These are phyloP conservation scores for Nymphalis io DNA, from an alignment of 1,140 invertebrate genomes.

Conservation along the genomic window DNA sequence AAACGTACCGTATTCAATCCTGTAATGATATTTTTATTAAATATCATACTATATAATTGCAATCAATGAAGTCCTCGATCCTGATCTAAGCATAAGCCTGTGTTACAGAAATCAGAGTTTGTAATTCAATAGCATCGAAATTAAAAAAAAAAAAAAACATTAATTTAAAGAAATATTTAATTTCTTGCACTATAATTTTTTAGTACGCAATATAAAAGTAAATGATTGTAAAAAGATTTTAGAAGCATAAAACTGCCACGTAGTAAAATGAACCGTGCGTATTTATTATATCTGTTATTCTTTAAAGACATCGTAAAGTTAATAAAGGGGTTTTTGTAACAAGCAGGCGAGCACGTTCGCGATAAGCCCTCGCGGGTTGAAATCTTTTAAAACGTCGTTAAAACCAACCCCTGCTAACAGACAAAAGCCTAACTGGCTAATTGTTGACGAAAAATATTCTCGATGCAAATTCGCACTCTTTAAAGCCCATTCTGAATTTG, in stretches of 20 bases:
- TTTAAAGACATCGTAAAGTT: slow-evolving; percentile 77
- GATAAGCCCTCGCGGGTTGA: slow-evolving; percentile 68
- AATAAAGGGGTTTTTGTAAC: slow-evolving; percentile 78
- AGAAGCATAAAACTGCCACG: slow-evolving; percentile 58
- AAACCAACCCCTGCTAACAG: slow-evolving; percentile 69
- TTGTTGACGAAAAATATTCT: slow-evolving; percentile 78
- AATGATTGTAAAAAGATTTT: slow-evolving; percentile 63
- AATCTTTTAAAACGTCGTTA: slow-evolving; percentile 80
- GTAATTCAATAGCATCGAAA: too few relatives aligned
- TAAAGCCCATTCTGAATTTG: slow-evolving; percentile 76
- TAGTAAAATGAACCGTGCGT: slow-evolving; percentile 64
- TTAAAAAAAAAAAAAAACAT: not conserved
- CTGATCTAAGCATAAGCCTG: too few relatives aligned
- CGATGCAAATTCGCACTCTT: slow-evolving; percentile 77
- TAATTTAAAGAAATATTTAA: not conserved
- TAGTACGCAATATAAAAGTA: slow-evolving; percentile 27
- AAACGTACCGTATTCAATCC: too few relatives aligned
- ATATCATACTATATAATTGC: too few relatives aligned
- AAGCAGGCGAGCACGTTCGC: slow-evolving; percentile 68
- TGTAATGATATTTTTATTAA: too few relatives aligned
- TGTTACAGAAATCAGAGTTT: too few relatives aligned
- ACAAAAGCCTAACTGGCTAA: slow-evolving; percentile 75
- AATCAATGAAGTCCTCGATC: too few relatives aligned
- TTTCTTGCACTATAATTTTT: slow-evolving; percentile 21
- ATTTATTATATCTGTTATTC: slow-evolving; percentile 79